Evolutionary conservation across 1,140 invertebrate species (phyloP), one percentile per base, ranked within the genome.

Genomic region (Drosophila murphyi): DNA sequence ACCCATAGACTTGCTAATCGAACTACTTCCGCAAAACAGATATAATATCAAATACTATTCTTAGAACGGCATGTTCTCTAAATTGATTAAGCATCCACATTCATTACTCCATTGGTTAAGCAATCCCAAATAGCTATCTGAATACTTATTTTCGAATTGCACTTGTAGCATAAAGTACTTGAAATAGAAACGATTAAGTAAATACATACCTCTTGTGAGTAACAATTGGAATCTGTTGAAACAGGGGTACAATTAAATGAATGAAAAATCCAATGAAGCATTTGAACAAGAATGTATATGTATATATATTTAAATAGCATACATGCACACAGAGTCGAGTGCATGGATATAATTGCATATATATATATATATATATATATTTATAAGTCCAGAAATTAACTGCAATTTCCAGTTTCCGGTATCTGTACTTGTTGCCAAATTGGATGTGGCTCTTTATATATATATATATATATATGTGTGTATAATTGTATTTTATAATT

Each of bases 401-500:
- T 67, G 37, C 59, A 63, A 63, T 39, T 71, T 71, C 57, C 10
- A 74, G 72, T 62, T 74, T 70, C 51, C 55, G 62, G 61, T 72
- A 72, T 54, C 52, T 65, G 68, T 71, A 54, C 50, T 48, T 37
- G 62, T 69, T 20, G 54, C 50, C 57, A 31, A 57, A 57, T 45
- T 48, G 12, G 39, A 35, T 60, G 57, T 12, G 47, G 57, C 57
- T 34, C 32, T 12, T 45, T 28, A 35, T 28, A 48, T 47, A 47
- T 45, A 45, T 39, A 45, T 37, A 37, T 5, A 37, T 7, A 37
- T 7, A 43, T n/a, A n/a, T 41, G 37, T 45, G 51, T 64, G 32
- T 54, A 31, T 68, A 31, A 56, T 47, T 65, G 45, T 70, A 39
- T 35, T 48, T 63, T 80, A 83, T 72, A 85, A 77, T 80, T 77